These are phyloP conservation scores for Hoplodrina blanda DNA, from an alignment of 2,888 invertebrate genomes.

Conservation along the genomic window DNA sequence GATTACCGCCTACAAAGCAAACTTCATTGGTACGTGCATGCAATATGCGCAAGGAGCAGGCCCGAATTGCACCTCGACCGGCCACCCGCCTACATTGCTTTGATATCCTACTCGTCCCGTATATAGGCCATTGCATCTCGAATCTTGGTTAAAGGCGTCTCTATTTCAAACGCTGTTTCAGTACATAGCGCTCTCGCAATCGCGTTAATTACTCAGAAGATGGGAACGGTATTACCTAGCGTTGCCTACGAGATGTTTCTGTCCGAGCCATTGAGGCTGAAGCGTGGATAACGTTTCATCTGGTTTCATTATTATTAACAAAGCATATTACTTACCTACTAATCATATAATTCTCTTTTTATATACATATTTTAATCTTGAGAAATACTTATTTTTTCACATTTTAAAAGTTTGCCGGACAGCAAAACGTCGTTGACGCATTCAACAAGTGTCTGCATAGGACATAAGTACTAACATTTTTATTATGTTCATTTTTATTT, in stretches of 20 bases:
- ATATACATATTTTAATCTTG: background rate
- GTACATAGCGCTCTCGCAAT: slow-evolving; percentile 74
- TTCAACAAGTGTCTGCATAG: slow-evolving; percentile 52
- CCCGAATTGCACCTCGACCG: slow-evolving; percentile 85
- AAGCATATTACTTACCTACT: slow-evolving; percentile 6
- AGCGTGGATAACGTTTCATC: slow-evolving; percentile 41
- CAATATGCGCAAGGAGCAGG: slow-evolving; percentile 89
- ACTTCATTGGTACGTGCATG: slow-evolving; percentile 91
- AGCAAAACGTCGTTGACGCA: background rate
- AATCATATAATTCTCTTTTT: background rate
- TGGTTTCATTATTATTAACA: slow-evolving; percentile 12
- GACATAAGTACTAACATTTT: slow-evolving; percentile 13
- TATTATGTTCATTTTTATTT: background rate
- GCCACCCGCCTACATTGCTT: slow-evolving; percentile 83
- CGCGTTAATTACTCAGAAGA: slow-evolving; percentile 82
- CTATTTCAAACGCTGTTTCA: slow-evolving; percentile 73
- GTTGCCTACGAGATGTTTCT: slow-evolving; percentile 48
- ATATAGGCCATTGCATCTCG: slow-evolving; percentile 81
- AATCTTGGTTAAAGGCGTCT: slow-evolving; percentile 79
- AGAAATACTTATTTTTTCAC: background rate
- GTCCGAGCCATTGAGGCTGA: slow-evolving; percentile 44
- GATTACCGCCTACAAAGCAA: slow-evolving; percentile 91
- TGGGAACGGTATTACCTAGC: slow-evolving; percentile 63
- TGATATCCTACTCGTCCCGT: slow-evolving; percentile 82
- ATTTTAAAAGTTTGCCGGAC: background rate